Conservation (phyloP, 1,140 invertebrate species). For the Eubasilissa regina region DNA sequence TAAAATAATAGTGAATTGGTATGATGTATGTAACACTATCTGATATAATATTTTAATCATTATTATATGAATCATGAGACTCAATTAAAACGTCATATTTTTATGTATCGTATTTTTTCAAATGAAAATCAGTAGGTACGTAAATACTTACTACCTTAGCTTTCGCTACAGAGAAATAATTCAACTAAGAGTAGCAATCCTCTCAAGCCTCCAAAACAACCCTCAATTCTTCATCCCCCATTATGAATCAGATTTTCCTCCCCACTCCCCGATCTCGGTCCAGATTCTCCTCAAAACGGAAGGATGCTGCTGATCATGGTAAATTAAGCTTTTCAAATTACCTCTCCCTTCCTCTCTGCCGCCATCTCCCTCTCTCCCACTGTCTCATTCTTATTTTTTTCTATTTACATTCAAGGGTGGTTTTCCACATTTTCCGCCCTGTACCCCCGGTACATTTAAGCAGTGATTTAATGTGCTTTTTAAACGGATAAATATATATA, state of each 20-base stretch:
- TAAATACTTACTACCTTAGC: too few species aligned
- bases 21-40: too few species aligned
- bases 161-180: too few species aligned
- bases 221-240: constrained; percentile 24
- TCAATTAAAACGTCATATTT: too few species aligned
- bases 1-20: too few species aligned
- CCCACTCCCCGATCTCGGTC: constrained; percentile 22
- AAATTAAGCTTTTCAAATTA: constrained; percentile 47
- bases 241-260: constrained; percentile 16
- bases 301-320: constrained; percentile 31
- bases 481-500: background rate
- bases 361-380: constrained; percentile 22
- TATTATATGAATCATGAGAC: too few species aligned
- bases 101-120: too few species aligned
- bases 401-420: constrained; percentile 49
- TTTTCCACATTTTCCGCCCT: constrained; percentile 37
- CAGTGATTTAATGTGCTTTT: constrained; percentile 5
- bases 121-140: too few species aligned
- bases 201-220: constrained; percentile 11
- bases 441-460: constrained; percentile 6
- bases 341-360: background rate
- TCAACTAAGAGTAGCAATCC: background rate
- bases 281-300: constrained; percentile 40
- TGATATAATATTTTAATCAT: too few species aligned
- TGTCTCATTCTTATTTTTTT: constrained; percentile 52